Evolutionary conservation across 1,140 invertebrate species (phyloP), one percentile per base, ranked within the genome.

Genomic region (Plutomurus gul): DNA sequence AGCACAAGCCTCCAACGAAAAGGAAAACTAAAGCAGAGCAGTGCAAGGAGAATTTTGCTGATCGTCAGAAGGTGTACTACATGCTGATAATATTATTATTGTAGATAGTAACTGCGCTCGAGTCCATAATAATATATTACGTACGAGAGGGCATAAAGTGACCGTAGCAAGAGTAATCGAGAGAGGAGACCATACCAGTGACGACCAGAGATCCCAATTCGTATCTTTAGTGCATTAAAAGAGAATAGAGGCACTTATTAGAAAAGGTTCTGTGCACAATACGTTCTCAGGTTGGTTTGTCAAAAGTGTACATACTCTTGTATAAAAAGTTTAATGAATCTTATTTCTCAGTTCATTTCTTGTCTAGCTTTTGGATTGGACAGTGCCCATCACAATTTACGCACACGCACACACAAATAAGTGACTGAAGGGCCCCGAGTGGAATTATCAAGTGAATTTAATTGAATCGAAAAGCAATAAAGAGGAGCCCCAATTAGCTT

Each of bases 271-370:
- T n/a, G 56, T n/a, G 56, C 36, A 65, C 27, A n/a, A 18, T 33
- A 65, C 36, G 36, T 33, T 65, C 56, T 65, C 27, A 65, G 27
- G 56, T 65, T 65, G n/a, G n/a, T n/a, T n/a, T n/a, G 56, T 65
- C 56, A 65, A 65, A 65, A 65, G 56, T n/a, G n/a, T 65, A 65
- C 56, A 75, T 75, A 36, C 49, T 27, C 40, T 75, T 46, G 73
- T 75, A 75, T 75, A 76, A 76, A 76, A 76, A 39, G 10, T 76
- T 76, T 56, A 56, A 76, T 76, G 75, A 76, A 60, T 60, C 39
- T 76, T 49, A 60, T 60, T 76, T 47, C 49, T 40, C 51, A 40
- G 75, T 20, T 76, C 75, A 76, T 56, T 76, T 76, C 30, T 36
- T 33, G 49, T 30, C 25, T 18, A 76, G 75, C 37, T 25, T n/a